Evolutionary conservation across 2,888 invertebrate genomes (phyloP).

Genomic region (Tethea ocularis): DNA sequence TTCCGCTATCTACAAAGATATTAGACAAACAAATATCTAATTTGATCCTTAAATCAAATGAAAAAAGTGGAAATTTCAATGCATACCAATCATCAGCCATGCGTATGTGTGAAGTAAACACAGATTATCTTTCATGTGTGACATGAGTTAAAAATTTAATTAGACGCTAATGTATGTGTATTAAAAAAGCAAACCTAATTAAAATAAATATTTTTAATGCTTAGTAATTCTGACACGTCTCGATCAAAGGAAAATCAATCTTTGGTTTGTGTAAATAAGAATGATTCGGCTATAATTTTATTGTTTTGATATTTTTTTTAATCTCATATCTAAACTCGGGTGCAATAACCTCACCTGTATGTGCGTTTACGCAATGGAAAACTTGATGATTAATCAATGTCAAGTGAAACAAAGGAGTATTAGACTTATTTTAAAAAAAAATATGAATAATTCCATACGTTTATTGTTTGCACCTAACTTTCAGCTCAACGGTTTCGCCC

Average conservation of each 20-base stretch:
- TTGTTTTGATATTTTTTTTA: conserved; percentile 9
- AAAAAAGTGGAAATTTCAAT: conserved; percentile 31
- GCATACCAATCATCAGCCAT: conserved; percentile 22
- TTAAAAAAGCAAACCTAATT: conserved; percentile 26
- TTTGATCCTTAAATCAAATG: conserved; percentile 30
- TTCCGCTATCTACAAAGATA: conserved; percentile 28
- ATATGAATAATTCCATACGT: too few species aligned
- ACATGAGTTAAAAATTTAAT: conserved; percentile 45
- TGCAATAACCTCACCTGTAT: conserved; percentile 9
- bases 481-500: too few species aligned
- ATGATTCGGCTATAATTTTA: background rate
- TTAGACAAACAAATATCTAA: conserved; percentile 22
- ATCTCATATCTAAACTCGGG: conserved; percentile 5
- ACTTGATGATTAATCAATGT: conserved; percentile 8
- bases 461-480: conserved; percentile 2
- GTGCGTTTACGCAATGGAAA: conserved; percentile 6
- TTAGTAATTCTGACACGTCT: conserved; percentile 7
- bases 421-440: conserved; percentile 3
- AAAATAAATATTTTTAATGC: conserved; percentile 36
- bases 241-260: conserved; percentile 4
- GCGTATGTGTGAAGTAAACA: conserved; percentile 24
- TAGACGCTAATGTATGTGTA: conserved; percentile 36
- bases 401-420: background rate
- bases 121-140: conserved; percentile 39
- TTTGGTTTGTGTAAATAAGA: background rate